Base-by-base conservation (phyloP, 2,113 vertebrate species). In the Catharus fuscescens region DNA sequence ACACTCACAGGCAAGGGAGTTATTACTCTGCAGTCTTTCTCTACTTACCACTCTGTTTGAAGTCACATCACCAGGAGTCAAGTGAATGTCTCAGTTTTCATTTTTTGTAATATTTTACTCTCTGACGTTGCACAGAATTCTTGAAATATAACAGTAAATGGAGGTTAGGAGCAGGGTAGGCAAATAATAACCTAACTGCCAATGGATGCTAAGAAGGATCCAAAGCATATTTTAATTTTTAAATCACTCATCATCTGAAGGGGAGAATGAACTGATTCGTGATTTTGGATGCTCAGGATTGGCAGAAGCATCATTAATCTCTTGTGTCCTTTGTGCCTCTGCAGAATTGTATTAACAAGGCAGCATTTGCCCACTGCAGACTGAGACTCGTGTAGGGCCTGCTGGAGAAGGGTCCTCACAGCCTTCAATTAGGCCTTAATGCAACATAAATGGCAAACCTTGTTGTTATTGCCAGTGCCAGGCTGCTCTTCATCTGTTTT, bases 11-110 rank as follows among this genome's bases (percentile, higher is more conserved):
- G 40, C 50, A 70, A 66, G 86, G 86, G 64, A 65, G 52, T 91
- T 87, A 61, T 87, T 84, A 52, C 17, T 6, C 52, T 81, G 42
- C 61, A 61, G 45, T 36, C 80, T 86, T 76, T 71, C 77, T 36
- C 36, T 87, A 42, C 93, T 86, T 84, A 74, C 50, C 2, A 24
- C 77, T 95, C 65, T 59, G 34, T 88, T 86, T 93, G 89, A 93
- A 88, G 48, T 71, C 61, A 44, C 69, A 79, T 93, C 83, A 76
- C 89, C 80, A 77, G 84, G 45, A 91, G 77, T 69, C 91, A 89
- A 90, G 73, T 38, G 66, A 76, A 72, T 36, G 61, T 76, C 57
- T 88, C 53, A 19, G 28, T 56, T 87, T 85, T 79, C 61, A 28
- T 60, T 84, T 40, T 93, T 50, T 65, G 14, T 32, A 82, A 47